A percentile compares a stretch with the other conserved stretches of the same genome.
Conservation (phyloP, 2,888 invertebrate species). For the Lithophane leautieri region DNA sequence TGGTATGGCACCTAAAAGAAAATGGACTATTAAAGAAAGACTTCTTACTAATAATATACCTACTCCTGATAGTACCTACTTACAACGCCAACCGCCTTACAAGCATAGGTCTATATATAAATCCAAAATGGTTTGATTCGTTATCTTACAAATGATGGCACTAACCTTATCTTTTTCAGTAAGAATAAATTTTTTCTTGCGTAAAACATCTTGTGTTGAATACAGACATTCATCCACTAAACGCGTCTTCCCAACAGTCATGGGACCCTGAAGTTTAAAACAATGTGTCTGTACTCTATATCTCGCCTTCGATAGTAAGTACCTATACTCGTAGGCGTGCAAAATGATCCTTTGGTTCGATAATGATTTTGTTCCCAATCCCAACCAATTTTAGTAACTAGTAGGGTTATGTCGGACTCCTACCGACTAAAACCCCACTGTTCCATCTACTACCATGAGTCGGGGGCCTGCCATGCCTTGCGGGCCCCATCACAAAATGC, state of each 20-base stretch:
- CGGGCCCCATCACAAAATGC: no score
- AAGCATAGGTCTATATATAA: neutral
- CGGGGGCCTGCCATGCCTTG: no score
- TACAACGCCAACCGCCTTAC: neutral
- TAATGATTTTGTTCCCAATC: neutral
- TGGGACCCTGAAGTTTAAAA: slow-evolving; percentile 84
- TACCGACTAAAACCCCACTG: no score
- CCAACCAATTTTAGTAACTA: neutral
- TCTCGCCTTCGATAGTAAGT: neutral
- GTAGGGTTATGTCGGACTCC: no score
- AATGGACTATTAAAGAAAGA: neutral
- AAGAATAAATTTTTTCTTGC: slow-evolving; percentile 70
- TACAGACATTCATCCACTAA: slow-evolving; percentile 90
- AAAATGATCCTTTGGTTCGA: neutral
- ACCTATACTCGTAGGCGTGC: neutral
- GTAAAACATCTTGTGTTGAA: slow-evolving; percentile 78
- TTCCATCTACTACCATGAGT: no score
- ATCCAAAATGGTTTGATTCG: neutral
- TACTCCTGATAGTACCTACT: neutral
- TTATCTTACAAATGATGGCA: neutral
- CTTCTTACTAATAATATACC: neutral
- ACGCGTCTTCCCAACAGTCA: slow-evolving; percentile 91
- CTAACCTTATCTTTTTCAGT: slow-evolving; percentile 69
- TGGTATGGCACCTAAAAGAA: slow-evolving; percentile 71
- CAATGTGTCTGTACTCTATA: neutral